These are phyloP conservation scores for Tympanoctomys barrerae DNA, from an alignment of 2,797 vertebrate genomes.

Conservation along the genomic window DNA sequence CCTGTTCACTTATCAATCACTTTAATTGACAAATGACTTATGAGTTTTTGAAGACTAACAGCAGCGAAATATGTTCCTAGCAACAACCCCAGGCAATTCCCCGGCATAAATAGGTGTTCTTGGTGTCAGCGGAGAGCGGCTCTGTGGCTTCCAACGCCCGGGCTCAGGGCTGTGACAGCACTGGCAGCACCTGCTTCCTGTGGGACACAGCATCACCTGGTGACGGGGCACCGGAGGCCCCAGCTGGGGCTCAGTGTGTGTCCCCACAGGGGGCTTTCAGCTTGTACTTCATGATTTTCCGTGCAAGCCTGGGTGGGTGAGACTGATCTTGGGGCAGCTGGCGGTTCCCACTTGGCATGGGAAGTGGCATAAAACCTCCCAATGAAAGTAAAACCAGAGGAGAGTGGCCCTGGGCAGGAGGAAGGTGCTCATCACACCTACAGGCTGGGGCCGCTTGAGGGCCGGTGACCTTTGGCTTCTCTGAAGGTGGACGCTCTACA, in stretches of 20 bases:
- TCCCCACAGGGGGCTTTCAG: neutral
- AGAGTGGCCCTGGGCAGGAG: neutral
- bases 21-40: slow-evolving; percentile 15
- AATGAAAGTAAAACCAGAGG: neutral
- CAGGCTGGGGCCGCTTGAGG: neutral
- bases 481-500: neutral
- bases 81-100: neutral
- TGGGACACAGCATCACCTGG: no score
- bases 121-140: no score
- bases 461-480: neutral
- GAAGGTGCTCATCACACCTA: neutral
- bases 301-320: neutral
- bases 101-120: neutral
- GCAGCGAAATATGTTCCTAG: neutral
- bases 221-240: neutral
- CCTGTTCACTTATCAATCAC: neutral
- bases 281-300: neutral
- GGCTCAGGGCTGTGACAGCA: fast-evolving
- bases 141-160: neutral
- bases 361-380: no score
- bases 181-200: neutral
- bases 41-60: slow-evolving; percentile 7
- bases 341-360: neutral
- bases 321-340: neutral
- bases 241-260: no score